Base-by-base conservation (phyloP, 2,888 invertebrate species). In the Idaea aversata region DNA sequence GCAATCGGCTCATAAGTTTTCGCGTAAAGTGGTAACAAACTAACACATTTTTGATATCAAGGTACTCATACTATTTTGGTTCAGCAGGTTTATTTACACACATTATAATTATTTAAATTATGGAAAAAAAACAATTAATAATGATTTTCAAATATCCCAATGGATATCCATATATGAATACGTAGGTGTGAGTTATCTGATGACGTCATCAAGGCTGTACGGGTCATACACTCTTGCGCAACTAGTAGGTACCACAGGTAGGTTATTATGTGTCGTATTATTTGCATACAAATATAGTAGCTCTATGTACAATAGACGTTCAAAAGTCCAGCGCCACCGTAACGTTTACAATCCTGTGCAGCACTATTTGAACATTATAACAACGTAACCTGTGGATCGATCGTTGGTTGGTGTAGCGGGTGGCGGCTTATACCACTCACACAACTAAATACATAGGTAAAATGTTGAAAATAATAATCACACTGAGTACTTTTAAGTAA, bases 161-260 rank as follows among this genome's bases (percentile, higher is more conserved):
- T 47, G 13, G 47, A 10, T 10, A 47, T 16, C 59, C 59, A 59
- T 25, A 59, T 59, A 34, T 59, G 34, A 34, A 34, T 6, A 13
- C 13, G 47, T 47, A 47, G 16, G 34, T 34, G 34, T 59, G 59
- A 59, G 7, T 59, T 59, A 59, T 16, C 10, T 64, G 62, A 68
- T 87, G 84, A 87, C 87, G 87, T 87, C 85, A 87, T 67, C 79
- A 79, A 83, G 80, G 83, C 83, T 85, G 76, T 75, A 70, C 75
- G 72, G 81, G 79, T 80, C 80, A 76, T 63, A 78, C 76, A 79
- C 77, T 82, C 84, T 78, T 81, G 82, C 81, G 82, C 79, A 76
- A 69, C 47, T 47, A 47, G 47, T 47, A 47, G 13, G 1, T 36
- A 36, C 5, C 10, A 36, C 13, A 47, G 3, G 13, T 47, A 10